Evolutionary conservation across 2,797 vertebrate genomes (phyloP).

Genomic region (Alosa sapidissima): DNA sequence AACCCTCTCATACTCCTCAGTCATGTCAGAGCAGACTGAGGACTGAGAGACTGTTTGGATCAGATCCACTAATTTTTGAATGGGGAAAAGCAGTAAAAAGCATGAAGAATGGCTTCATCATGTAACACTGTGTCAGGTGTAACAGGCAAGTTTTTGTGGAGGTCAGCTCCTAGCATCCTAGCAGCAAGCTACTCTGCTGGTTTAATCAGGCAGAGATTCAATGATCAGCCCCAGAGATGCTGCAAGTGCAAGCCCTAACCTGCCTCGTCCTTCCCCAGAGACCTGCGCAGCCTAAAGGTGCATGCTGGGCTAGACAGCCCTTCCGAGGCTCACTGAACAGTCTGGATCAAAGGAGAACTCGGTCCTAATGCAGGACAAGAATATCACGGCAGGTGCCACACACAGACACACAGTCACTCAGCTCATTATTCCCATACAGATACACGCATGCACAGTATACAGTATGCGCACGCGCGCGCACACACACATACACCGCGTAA

Average conservation of each 20-base stretch:
- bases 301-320: not conserved
- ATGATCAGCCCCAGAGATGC: slow-evolving; percentile 17
- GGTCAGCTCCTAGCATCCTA: slow-evolving; percentile 32
- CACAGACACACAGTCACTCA: not conserved
- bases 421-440: not conserved
- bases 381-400: not conserved
- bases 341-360: not conserved
- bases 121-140: not conserved
- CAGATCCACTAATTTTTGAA: not conserved
- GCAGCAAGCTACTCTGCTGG: slow-evolving; percentile 42
- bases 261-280: not conserved
- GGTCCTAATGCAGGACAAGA: not conserved
- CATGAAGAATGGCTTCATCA: not conserved
- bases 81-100: not conserved
- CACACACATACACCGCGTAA: not conserved
- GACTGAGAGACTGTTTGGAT: not conserved
- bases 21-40: not conserved
- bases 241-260: slow-evolving; percentile 4
- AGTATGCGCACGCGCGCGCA: not conserved
- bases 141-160: not conserved
- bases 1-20: too few species aligned
- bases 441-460: not conserved
- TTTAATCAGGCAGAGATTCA: slow-evolving; percentile 25
- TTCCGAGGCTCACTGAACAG: not conserved
- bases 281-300: not conserved